phyloP scores from a whole-genome alignment of 2,797 vertebrate genomes.

The Protosalanx chinensis region DNA sequence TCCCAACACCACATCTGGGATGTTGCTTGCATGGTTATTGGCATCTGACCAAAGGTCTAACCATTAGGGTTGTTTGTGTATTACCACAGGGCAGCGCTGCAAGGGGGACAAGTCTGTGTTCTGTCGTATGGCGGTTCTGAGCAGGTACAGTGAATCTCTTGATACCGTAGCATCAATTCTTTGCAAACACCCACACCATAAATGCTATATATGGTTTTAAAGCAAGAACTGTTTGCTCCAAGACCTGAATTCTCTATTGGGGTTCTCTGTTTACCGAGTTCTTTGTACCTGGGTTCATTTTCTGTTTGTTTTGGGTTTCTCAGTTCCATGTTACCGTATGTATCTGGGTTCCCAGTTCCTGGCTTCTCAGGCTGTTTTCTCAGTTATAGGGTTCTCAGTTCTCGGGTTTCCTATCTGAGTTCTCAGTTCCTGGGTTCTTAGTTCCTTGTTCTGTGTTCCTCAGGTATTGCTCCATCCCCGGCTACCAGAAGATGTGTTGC shows the following conservation, averaged over 20 bases:
- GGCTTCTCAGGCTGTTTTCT: no score
- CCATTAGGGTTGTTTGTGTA: conserved; percentile 12
- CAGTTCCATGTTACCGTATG: no score
- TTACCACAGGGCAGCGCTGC: conserved; percentile 80
- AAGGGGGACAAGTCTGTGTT: conserved; percentile 90
- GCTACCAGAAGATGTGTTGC: conserved; percentile 90
- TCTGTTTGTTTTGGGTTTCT: no score
- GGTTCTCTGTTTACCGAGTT: no score
- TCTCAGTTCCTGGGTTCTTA: no score
- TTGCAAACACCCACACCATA: background rate
- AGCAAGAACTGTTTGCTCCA: no score
- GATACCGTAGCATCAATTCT: background rate
- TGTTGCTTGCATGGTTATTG: conserved; percentile 32
- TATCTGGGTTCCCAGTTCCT: no score
- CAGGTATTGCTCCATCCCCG: conserved; percentile 84
- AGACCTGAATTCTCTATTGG: no score
- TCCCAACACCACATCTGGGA: background rate
- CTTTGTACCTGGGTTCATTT: no score
- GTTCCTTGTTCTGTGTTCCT: background rate
- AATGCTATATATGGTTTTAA: background rate
- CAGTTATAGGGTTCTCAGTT: no score
- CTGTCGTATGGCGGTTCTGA: conserved; percentile 87
- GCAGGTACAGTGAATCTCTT: conserved; percentile 76
- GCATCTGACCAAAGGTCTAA: conserved; percentile 3
- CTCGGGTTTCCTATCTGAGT: no score